Percentiles rank a stretch among this genome's conserved stretches.
phyloP scores from a whole-genome alignment of 1,140 invertebrate genomes.

The silkworm (Bombyx mori) region ASM3026992v2 NC_085111.1:3793001-3793500 shows the following conservation, averaged over 20 bases:
- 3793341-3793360: conserved; percentile 75
- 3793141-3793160: conserved; percentile 78
- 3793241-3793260: conserved; percentile 81
- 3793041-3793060: conserved; percentile 80
- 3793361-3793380: conserved; percentile 75
- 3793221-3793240: conserved; percentile 76
- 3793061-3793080: conserved; percentile 78
- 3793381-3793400: conserved; percentile 73
- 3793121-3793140: conserved; percentile 78
- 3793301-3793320: conserved; percentile 85
- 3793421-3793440: conserved; percentile 75
- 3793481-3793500: conserved; percentile 63
- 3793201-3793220: conserved; percentile 64
- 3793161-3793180: conserved; percentile 55
- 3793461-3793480: conserved; percentile 72
- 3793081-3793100: conserved; percentile 72
- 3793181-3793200: conserved; percentile 50
- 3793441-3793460: conserved; percentile 77
- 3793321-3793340: conserved; percentile 84
- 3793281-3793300: conserved; percentile 87
- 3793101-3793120: conserved; percentile 72
- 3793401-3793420: conserved; percentile 71
- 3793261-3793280: conserved; percentile 88
- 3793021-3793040: conserved; percentile 79
- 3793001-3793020: conserved; percentile 71